A percentile compares a stretch with the other conserved stretches of the same genome.
Evolutionary conservation across 2,888 invertebrate genomes (phyloP).

Genomic region (Adela reaumurella): DNA sequence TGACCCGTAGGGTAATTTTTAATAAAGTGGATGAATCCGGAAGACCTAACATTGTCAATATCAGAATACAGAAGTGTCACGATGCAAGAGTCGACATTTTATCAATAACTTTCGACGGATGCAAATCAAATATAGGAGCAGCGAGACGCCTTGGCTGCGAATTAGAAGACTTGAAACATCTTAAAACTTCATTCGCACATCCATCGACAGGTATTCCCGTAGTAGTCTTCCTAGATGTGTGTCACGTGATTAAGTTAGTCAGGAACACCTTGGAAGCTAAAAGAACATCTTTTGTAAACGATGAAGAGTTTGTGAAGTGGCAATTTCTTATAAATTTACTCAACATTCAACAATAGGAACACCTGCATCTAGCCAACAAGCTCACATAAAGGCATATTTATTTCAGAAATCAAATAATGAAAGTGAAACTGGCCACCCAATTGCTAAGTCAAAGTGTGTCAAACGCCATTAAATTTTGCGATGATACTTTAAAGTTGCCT

Average conservation of each 20-base stretch:
- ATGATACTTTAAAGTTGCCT: neutral
- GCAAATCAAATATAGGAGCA: neutral
- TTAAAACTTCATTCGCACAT: neutral
- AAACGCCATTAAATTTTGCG: neutral
- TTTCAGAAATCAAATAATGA: neutral
- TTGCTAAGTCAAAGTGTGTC: neutral
- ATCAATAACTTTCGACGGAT: neutral
- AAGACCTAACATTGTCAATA: constrained; percentile 6
- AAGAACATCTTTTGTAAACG: neutral
- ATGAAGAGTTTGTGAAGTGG: neutral
- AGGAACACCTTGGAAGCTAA: neutral
- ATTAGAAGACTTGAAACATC: neutral
- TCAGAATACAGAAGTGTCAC: neutral
- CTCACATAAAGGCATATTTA: neutral
- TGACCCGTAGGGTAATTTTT: constrained; percentile 15
- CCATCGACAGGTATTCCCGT: neutral
- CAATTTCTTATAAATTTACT: neutral
- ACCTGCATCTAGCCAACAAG: neutral
- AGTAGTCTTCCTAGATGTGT: constrained; percentile 4
- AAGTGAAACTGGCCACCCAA: neutral
- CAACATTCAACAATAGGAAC: neutral
- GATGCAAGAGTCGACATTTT: neutral
- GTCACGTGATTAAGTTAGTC: constrained; percentile 6
- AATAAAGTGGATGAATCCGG: constrained; percentile 9
- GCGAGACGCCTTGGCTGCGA: neutral